Evolutionary conservation across 1,140 invertebrate genomes (phyloP).

Genomic region (Lineus longissimus): DNA sequence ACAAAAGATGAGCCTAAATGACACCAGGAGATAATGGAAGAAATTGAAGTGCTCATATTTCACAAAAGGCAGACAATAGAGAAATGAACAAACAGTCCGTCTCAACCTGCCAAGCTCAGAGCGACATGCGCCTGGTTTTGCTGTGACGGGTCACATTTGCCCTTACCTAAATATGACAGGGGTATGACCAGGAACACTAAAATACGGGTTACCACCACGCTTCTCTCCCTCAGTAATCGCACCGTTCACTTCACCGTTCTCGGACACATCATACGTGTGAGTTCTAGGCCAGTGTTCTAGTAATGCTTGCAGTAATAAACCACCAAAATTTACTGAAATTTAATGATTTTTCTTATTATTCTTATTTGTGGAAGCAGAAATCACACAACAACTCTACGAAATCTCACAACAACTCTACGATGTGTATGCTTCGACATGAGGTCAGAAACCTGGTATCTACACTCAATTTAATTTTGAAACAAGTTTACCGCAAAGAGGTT

Average conservation of each 20-base stretch:
- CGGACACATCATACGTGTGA: constrained; percentile 33
- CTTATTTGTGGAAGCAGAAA: background rate
- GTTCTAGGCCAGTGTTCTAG: constrained; percentile 87
- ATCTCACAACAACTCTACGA: background rate
- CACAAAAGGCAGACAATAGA: too few species aligned
- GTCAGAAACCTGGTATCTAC: too few species aligned
- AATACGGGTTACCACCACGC: constrained; percentile 71
- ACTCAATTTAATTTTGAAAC: too few species aligned
- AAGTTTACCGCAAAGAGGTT: too few species aligned
- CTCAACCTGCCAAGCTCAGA: too few species aligned
- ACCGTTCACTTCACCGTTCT: constrained; percentile 6
- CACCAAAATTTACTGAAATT: constrained; percentile 86
- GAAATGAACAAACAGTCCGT: too few species aligned
- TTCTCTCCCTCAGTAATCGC: constrained; percentile 8
- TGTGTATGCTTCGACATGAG: background rate
- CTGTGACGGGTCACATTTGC: background rate
- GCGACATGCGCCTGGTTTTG: too few species aligned
- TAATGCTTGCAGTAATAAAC: constrained; percentile 86
- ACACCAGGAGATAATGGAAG: too few species aligned
- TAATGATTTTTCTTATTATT: constrained; percentile 10
- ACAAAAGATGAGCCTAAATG: too few species aligned
- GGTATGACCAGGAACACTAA: constrained; percentile 89
- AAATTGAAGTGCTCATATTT: too few species aligned
- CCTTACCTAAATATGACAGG: constrained; percentile 90
- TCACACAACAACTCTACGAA: too few species aligned